These are phyloP conservation scores for Sciurus carolinensis DNA, from an alignment of 2,797 vertebrate species.

Conservation along the genomic window DNA sequence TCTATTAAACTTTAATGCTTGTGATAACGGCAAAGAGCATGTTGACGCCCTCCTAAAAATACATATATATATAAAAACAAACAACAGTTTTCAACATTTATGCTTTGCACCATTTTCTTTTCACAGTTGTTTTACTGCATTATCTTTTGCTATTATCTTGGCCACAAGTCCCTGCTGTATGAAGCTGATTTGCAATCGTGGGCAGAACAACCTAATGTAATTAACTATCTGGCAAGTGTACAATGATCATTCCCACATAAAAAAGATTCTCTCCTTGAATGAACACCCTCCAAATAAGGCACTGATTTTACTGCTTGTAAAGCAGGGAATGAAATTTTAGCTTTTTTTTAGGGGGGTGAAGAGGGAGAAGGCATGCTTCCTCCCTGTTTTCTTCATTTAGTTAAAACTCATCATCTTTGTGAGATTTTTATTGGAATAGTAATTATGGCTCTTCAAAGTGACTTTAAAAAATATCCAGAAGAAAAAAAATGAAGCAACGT, in stretches of 20 bases:
- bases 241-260: slow-evolving; percentile 88
- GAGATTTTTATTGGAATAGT: slow-evolving; percentile 80
- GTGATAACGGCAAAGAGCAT: slow-evolving; percentile 79
- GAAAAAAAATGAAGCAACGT: slow-evolving; percentile 69
- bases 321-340: slow-evolving; percentile 76
- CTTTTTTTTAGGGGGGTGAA: neutral
- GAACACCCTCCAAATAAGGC: slow-evolving; percentile 86
- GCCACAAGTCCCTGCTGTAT: slow-evolving; percentile 82
- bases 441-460: slow-evolving; percentile 78
- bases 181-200: slow-evolving; percentile 85
- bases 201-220: slow-evolving; percentile 88
- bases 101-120: slow-evolving; percentile 77
- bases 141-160: slow-evolving; percentile 89
- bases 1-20: slow-evolving; percentile 89
- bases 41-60: slow-evolving; percentile 77
- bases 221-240: slow-evolving; percentile 90
- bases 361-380: neutral
- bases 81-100: slow-evolving; percentile 86
- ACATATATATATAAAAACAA: slow-evolving; percentile 82
- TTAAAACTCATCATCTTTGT: slow-evolving; percentile 71
- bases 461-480: slow-evolving; percentile 80
- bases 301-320: slow-evolving; percentile 86
- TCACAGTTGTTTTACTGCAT: slow-evolving; percentile 85
- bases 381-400: slow-evolving; percentile 49
- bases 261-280: slow-evolving; percentile 88